Evolutionary conservation across 1,140 invertebrate species (phyloP).

Genomic region (Archivesica marissinica): DNA sequence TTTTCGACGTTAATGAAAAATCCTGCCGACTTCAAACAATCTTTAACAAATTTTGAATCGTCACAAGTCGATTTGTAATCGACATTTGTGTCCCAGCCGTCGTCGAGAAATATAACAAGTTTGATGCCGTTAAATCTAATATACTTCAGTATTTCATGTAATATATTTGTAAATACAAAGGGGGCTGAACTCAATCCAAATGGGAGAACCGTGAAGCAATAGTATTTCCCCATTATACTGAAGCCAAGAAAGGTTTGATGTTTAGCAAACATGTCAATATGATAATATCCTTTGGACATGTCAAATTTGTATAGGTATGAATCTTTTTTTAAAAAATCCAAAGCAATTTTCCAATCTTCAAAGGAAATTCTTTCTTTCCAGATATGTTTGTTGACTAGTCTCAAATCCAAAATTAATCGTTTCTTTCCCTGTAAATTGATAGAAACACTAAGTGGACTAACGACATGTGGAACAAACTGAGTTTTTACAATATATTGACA

Average conservation of each 20-base stretch:
- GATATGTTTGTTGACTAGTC: conserved; percentile 15
- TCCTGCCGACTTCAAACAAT: background rate
- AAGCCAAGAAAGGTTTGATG: no score
- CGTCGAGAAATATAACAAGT: no score
- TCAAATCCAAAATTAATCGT: conserved; percentile 47
- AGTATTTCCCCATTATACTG: conserved; percentile 17
- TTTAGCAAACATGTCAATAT: conserved; percentile 6
- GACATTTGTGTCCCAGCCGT: no score
- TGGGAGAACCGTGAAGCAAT: conserved; percentile 46
- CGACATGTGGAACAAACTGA: conserved; percentile 39
- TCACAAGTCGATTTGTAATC: background rate
- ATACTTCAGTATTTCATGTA: no score
- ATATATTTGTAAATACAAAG: conserved; percentile 58
- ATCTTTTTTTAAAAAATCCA: conserved; percentile 38
- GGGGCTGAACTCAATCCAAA: conserved; percentile 41
- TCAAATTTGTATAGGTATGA: conserved; percentile 35
- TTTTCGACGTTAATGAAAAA: conserved; percentile 3
- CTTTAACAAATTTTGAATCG: background rate
- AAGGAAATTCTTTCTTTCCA: conserved; percentile 46
- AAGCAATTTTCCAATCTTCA: conserved; percentile 31
- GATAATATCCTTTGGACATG: conserved; percentile 17
- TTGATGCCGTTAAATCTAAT: no score
- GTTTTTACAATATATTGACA: conserved; percentile 23
- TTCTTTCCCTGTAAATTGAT: conserved; percentile 43
- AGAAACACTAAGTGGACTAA: no score